These are phyloP conservation scores for Montipora capitata DNA, from an alignment of 92 coral and sea anemone genomes.

Conservation along the genomic window DNA sequence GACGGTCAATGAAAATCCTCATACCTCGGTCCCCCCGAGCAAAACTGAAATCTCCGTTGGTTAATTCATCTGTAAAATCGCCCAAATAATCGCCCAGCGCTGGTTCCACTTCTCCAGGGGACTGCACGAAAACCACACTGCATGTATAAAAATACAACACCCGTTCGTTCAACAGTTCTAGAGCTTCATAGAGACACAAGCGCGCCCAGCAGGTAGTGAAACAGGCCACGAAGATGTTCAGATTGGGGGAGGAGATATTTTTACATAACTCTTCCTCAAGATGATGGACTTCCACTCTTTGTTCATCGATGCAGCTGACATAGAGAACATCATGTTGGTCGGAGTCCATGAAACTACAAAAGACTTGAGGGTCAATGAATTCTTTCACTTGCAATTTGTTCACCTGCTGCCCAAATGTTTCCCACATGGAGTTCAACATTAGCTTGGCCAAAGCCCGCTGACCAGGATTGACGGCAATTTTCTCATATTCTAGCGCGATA, in stretches of 20 bases:
- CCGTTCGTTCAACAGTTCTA: neutral
- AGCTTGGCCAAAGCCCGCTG: constrained; percentile 24
- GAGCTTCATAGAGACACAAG: neutral
- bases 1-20: too few species aligned
- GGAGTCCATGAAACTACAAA: neutral
- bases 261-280: neutral
- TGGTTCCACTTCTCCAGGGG: neutral
- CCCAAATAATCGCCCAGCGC: neutral
- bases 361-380: neutral
- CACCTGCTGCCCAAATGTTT: constrained; percentile 18
- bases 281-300: neutral
- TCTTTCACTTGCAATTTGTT: constrained; percentile 22
- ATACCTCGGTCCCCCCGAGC: neutral
- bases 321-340: neutral
- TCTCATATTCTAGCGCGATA: neutral
- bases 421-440: constrained; percentile 46
- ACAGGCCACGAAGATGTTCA: neutral
- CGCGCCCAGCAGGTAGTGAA: neutral
- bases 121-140: neutral
- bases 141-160: neutral
- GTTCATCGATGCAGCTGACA: constrained; percentile 6
- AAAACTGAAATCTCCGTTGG: neutral
- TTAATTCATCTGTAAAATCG: neutral
- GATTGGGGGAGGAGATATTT: neutral
- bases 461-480: constrained; percentile 1